Percentiles rank a stretch among this genome's conserved stretches.
phyloP scores from a whole-genome alignment of 2,888 invertebrate species.

The Xanthia icteritia region DNA sequence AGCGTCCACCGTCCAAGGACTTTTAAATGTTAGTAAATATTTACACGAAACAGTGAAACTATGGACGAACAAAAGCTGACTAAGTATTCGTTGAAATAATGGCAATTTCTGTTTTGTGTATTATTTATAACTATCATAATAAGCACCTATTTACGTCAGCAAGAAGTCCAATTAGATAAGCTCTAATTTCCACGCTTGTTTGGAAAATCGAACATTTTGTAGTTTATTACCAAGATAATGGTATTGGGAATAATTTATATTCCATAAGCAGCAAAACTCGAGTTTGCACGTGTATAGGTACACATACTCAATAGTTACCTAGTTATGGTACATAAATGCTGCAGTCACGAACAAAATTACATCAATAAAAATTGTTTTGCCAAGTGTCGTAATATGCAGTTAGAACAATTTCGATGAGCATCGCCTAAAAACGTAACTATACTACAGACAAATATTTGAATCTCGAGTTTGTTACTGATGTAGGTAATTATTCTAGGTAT shows the following conservation, averaged over 20 bases:
- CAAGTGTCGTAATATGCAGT: conserved; percentile 8
- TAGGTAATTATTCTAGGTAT: neutral
- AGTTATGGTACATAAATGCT: neutral
- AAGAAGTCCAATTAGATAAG: conserved; percentile 29
- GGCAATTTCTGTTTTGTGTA: neutral
- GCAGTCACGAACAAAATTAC: conserved; percentile 4
- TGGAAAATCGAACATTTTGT: conserved; percentile 1
- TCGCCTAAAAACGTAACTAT: too few species aligned
- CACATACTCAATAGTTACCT: neutral
- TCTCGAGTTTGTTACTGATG: neutral
- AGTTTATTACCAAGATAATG: neutral
- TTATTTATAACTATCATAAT: neutral
- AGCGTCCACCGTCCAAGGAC: conserved; percentile 31
- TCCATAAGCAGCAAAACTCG: neutral
- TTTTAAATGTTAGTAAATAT: conserved; percentile 26
- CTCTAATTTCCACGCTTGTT: conserved; percentile 9
- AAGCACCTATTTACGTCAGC: conserved; percentile 14
- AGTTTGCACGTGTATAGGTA: neutral
- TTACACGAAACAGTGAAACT: conserved; percentile 12
- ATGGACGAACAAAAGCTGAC: neutral
- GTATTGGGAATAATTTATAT: neutral
- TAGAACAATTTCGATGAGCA: conserved; percentile 1
- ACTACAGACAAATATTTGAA: neutral
- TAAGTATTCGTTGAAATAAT: neutral
- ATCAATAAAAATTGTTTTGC: neutral